These are phyloP conservation scores for Siniperca chuatsi DNA, from an alignment of 2,113 vertebrate genomes.

Conservation along the genomic window DNA sequence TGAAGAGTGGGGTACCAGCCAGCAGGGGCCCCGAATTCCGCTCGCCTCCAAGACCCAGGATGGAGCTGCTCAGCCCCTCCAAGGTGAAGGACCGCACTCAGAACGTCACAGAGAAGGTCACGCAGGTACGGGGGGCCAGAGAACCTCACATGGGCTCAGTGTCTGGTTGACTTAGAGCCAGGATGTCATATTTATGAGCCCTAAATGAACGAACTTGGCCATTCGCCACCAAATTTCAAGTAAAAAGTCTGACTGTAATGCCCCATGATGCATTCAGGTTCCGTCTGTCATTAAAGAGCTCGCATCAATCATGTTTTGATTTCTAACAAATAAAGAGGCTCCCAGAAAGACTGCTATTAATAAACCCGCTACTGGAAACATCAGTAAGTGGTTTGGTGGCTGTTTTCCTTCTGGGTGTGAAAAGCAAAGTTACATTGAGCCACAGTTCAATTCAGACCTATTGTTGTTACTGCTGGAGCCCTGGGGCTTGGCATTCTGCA, in stretches of 20 bases:
- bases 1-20: slow-evolving; percentile 63
- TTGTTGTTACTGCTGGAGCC: slow-evolving; percentile 45
- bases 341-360: slow-evolving; percentile 36
- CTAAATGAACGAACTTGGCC: slow-evolving; percentile 2
- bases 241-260: neutral
- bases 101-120: slow-evolving; percentile 82
- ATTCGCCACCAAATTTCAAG: neutral
- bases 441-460: slow-evolving; percentile 62
- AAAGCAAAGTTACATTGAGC: slow-evolving; percentile 52
- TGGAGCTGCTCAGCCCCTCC: slow-evolving; percentile 77
- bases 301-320: slow-evolving; percentile 3
- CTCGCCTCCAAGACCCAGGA: slow-evolving; percentile 52
- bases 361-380: slow-evolving; percentile 77
- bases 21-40: slow-evolving; percentile 50
- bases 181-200: neutral
- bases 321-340: slow-evolving; percentile 13
- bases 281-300: neutral
- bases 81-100: slow-evolving; percentile 79
- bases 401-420: slow-evolving; percentile 55
- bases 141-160: slow-evolving; percentile 6
- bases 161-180: neutral
- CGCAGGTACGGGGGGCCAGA: slow-evolving; percentile 69
- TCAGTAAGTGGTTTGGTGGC: slow-evolving; percentile 64
- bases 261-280: neutral
- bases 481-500: slow-evolving; percentile 59